Base-by-base conservation (phyloP, 2,797 vertebrate species). In the Helarctos malayanus region DNA sequence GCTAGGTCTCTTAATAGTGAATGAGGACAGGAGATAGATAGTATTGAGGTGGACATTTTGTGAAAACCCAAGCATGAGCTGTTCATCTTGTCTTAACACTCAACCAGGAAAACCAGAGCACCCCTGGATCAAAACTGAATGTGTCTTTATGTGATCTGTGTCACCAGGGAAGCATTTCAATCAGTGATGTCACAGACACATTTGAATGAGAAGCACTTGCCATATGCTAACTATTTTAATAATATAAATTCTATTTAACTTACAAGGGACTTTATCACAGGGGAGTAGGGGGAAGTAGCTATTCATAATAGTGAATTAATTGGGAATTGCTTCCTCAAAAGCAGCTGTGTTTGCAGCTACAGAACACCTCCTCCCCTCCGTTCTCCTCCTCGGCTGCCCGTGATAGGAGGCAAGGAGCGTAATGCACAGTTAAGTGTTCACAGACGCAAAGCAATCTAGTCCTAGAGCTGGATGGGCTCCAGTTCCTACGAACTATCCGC, bases 321-420 rank as follows among this genome's bases (percentile, higher is more conserved):
- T 96, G 89, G 81, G 92, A 92, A 95, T 76, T 95, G 81, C 76
- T 94, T 75, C 76, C 78, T 92, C 92, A 63, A 93, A 93, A 83
- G 76, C 95, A 94, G 80, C 84, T 94, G 69, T 52, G 29, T 97
- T 87, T 93, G 84, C 65, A 85, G 65, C 61, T 8, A 54, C 5
- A 56, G 63, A 35, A 7, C 13, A 61, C 75, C 49, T 45, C 61
- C 61, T 65, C 57, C 89, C 11, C 61, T 56, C 57, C 5, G 0
- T 35, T 41, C n/a, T 76, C 56, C 61, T 82, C 56, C 81, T 61
- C 54, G 45, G 92, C 76, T 15, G 12, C 0, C 0, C 59, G 68
- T 57, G 52, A 76, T 54, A 23, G 41, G 61, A 65, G 23, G 0
- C 38, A 47, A 78, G 73, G 79, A 92, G 32, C 18, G 7, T n/a